Conservation (phyloP, 2,113 vertebrate species). For the Myotis brandtii region DNA sequence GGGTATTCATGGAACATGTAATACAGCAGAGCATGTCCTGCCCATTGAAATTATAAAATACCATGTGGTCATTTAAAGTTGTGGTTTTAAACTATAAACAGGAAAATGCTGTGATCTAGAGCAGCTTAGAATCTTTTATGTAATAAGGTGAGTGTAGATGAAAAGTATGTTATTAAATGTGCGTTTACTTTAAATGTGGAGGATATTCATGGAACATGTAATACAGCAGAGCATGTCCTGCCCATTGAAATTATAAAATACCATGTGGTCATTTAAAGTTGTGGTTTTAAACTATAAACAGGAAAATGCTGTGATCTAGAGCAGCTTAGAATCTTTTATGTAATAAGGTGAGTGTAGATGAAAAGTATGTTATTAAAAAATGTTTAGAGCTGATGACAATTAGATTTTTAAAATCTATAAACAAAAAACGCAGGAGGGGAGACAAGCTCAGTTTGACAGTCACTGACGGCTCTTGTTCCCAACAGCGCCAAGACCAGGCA, state of each 20-base stretch:
- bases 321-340: background rate
- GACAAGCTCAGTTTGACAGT: background rate
- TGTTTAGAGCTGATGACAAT: background rate
- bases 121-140: background rate
- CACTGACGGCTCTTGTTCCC: constrained; percentile 22
- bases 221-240: background rate
- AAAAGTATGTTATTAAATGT: background rate
- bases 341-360: background rate
- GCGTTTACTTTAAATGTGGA: background rate
- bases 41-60: background rate
- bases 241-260: background rate
- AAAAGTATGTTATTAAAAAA: background rate
- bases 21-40: background rate
- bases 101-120: background rate
- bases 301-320: background rate
- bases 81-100: background rate
- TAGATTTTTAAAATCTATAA: background rate
- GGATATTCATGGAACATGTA: background rate
- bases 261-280: background rate
- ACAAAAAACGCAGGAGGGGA: background rate
- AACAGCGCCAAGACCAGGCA: constrained; percentile 96
- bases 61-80: background rate
- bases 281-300: background rate
- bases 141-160: background rate
- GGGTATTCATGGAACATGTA: background rate